Conservation (phyloP, 2,888 invertebrate genomes). For the Cosmia trapezina region DNA sequence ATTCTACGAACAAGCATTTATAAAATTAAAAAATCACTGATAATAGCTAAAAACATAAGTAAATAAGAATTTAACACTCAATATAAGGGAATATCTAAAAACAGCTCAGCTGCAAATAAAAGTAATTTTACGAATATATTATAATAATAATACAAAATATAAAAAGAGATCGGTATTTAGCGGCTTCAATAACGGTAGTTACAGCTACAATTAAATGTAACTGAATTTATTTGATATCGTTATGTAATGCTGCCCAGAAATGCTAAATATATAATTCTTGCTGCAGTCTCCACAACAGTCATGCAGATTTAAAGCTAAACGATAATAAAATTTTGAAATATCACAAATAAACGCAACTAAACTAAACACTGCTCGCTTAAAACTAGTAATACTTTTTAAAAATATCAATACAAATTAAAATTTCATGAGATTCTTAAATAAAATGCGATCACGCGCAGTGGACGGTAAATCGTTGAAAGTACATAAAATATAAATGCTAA, state of each 20-base stretch:
- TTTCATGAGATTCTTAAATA: constrained; percentile 64
- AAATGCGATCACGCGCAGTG: constrained; percentile 55
- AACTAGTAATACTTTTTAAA: constrained; percentile 68
- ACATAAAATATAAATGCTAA: constrained; percentile 7
- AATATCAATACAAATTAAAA: constrained; percentile 57
- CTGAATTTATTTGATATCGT: background rate
- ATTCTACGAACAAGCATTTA: constrained; percentile 42
- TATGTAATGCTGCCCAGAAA: background rate
- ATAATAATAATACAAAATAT: constrained; percentile 22
- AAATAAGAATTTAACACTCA: constrained; percentile 19
- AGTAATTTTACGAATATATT: constrained; percentile 38
- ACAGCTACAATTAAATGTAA: constrained; percentile 8
- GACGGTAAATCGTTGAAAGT: constrained; percentile 55
- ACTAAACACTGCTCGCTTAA: constrained; percentile 65
- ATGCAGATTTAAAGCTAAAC: constrained; percentile 32
- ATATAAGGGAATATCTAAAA: constrained; percentile 32
- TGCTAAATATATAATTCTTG: background rate
- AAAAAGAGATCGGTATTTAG: constrained; percentile 54
- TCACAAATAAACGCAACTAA: constrained; percentile 40
- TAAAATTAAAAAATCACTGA: constrained; percentile 27
- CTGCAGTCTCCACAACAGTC: constrained; percentile 52
- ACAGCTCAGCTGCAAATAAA: constrained; percentile 63
- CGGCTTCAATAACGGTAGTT: constrained; percentile 5
- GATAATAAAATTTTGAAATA: constrained; percentile 42
- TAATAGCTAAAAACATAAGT: constrained; percentile 43